Evolutionary conservation across 92 coral and sea anemone genomes (phyloP).

Genomic region (Diadumene lineata): DNA sequence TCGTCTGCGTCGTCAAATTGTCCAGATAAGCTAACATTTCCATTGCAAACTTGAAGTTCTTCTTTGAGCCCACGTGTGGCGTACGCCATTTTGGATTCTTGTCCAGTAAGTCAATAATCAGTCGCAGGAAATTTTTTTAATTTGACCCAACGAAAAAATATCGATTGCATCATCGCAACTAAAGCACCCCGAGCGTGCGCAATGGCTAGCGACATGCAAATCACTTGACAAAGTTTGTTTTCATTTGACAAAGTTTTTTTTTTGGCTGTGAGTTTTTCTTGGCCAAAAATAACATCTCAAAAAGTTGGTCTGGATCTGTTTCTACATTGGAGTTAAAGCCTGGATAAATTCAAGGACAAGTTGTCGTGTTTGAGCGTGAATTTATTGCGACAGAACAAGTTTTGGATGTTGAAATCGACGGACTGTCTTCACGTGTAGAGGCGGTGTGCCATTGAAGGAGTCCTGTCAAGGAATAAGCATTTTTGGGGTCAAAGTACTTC

Average conservation of each 20-base stretch:
- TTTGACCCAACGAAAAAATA: not conserved
- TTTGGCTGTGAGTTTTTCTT: constrained; percentile 17
- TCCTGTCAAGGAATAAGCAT: not conserved
- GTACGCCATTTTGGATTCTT: constrained; percentile 33
- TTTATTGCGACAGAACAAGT: constrained; percentile 11
- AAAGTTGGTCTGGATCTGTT: not conserved
- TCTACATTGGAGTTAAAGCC: not conserved
- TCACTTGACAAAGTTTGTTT: constrained; percentile 39
- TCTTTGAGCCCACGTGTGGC: constrained; percentile 7
- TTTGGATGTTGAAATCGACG: constrained; percentile 26
- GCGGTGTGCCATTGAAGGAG: not conserved
- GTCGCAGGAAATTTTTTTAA: not conserved
- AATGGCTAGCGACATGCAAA: constrained; percentile 13
- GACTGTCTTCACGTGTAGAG: constrained; percentile 29
- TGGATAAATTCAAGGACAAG: not conserved
- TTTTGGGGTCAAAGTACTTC: constrained; percentile 29
- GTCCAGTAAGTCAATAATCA: not conserved
- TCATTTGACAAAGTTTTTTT: constrained; percentile 35
- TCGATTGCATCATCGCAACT: constrained; percentile 5
- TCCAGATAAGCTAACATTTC: constrained; percentile 43
- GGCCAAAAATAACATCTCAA: not conserved
- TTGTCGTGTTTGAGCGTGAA: not conserved
- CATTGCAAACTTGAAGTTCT: not conserved
- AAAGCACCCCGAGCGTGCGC: constrained; percentile 30
- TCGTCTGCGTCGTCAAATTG: constrained; percentile 97